A percentile compares a stretch with the other conserved stretches of the same genome.
Evolutionary conservation across 2,113 vertebrate genomes (phyloP).

Genomic region (Oreochromis spilurus): DNA sequence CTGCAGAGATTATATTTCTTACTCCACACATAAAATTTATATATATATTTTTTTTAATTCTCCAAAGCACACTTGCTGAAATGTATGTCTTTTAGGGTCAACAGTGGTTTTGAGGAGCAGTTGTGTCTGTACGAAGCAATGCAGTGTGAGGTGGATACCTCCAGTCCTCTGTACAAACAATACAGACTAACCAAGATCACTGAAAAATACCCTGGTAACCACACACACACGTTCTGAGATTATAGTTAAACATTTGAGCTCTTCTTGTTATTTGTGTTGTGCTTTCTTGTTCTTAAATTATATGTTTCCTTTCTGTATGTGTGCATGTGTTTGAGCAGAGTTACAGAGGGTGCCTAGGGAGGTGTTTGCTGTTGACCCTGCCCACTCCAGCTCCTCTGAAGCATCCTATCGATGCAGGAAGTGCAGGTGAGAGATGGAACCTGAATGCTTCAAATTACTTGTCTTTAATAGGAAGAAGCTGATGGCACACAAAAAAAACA

Average conservation of each 20-base stretch:
- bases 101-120: slow-evolving; percentile 84
- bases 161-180: slow-evolving; percentile 82
- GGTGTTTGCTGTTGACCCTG: slow-evolving; percentile 87
- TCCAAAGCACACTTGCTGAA: not conserved
- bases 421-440: slow-evolving; percentile 80
- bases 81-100: slow-evolving; percentile 73
- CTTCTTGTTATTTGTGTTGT: not conserved
- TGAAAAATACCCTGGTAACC: slow-evolving; percentile 80
- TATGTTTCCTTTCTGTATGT: not conserved
- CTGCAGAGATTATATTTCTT: not conserved
- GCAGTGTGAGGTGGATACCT: slow-evolving; percentile 79
- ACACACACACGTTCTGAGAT: not conserved
- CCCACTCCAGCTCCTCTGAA: slow-evolving; percentile 70
- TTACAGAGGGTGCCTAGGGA: slow-evolving; percentile 81
- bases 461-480: not conserved
- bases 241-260: not conserved
- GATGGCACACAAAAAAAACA: not conserved
- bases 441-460: not conserved
- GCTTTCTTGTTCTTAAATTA: not conserved
- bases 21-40: not conserved
- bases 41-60: not conserved
- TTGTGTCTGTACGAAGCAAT: slow-evolving; percentile 83
- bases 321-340: slow-evolving; percentile 68
- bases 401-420: slow-evolving; percentile 89
- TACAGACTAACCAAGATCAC: slow-evolving; percentile 83